Conservation (phyloP, 2,888 invertebrate genomes). For the Sisyra nigra region DNA sequence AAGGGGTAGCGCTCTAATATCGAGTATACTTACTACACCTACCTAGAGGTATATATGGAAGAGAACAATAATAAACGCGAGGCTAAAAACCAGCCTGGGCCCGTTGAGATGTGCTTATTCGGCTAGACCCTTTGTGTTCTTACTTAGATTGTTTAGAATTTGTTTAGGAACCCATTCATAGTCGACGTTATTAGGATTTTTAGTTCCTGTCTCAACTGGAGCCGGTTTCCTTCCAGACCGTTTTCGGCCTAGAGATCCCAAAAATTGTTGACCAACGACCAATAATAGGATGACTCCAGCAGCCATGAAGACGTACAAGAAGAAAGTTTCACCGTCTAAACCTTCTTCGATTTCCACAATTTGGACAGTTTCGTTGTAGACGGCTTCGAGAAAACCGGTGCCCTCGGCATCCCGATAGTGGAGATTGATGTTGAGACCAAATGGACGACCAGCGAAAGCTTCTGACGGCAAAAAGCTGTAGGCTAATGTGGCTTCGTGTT, state of each 20-base stretch:
- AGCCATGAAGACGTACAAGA: slow-evolving; percentile 88
- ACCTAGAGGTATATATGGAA: too few relatives aligned
- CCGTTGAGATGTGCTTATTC: too few relatives aligned
- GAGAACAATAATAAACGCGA: too few relatives aligned
- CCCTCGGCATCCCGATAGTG: slow-evolving; percentile 73
- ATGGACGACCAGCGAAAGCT: slow-evolving; percentile 91
- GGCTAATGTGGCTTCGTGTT: slow-evolving; percentile 84
- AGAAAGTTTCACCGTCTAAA: slow-evolving; percentile 95
- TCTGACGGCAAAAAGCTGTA: slow-evolving; percentile 94
- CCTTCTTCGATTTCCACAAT: slow-evolving; percentile 94
- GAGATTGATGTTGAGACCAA: slow-evolving; percentile 85
- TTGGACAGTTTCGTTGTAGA: slow-evolving; percentile 95
- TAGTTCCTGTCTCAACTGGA: slow-evolving; percentile 76
- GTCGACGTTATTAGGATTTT: slow-evolving; percentile 80
- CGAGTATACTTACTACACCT: too few relatives aligned
- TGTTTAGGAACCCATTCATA: slow-evolving; percentile 97
- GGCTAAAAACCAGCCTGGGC: too few relatives aligned
- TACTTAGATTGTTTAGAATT: slow-evolving; percentile 68
- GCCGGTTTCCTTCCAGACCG: slow-evolving; percentile 36
- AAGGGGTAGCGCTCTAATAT: too few relatives aligned
- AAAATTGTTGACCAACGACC: slow-evolving; percentile 77
- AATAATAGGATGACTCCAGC: slow-evolving; percentile 76
- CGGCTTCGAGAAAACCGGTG: slow-evolving; percentile 61
- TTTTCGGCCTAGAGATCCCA: slow-evolving; percentile 70
- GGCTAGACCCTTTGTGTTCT: too few relatives aligned